Evolutionary conservation across 2,797 vertebrate genomes (phyloP), one percentile per base, ranked within the genome.

Genomic region (Ara ararauna): DNA sequence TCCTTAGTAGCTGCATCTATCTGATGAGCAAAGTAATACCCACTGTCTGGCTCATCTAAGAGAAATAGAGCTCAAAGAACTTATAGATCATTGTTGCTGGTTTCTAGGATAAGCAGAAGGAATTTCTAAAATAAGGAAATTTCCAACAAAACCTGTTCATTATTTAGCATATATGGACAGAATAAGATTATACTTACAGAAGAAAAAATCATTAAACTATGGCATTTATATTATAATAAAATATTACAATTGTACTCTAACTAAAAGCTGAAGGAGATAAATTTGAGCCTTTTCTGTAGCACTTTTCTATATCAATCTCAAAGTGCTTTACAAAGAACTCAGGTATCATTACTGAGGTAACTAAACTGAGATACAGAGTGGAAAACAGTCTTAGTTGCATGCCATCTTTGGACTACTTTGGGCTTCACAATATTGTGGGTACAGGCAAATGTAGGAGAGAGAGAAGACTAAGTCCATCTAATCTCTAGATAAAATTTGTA

Each of bases 131-230:
- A 38, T 22, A 21, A 1, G 5, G 34, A 65, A 75, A 78, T 85
- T n/a, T 54, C 29, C 4, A 11, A 21, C 2, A 36, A 76, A 90
- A 32, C 1, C 0, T 7, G 1, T 38, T 87, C 13, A 22, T 30
- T 26, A 29, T 45, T 79, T 51, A 66, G 10, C n/a, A 10, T 7
- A 5, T 6, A 48, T 34, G 30, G 30, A 19, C 11, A 70, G 45
- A 56, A 76, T 47, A 2, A 76, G 5, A 60, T 67, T 11, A 30
- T 6, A 65, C 11, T 44, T 26, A 20, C 5, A 75, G 5, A 72
- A 10, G 5, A 53, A 82, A 87, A 77, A 30, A 16, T 17, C 9
- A 9, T 19, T 27, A n/a, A 20, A 76, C 40, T 6, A 26, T 11
- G 23, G 36, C 15, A 38, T 7, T 58, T 40, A 34, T 54, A 42